These are phyloP conservation scores for Eidolon dupreanum DNA, from an alignment of 2,797 vertebrate species.

Conservation along the genomic window DNA sequence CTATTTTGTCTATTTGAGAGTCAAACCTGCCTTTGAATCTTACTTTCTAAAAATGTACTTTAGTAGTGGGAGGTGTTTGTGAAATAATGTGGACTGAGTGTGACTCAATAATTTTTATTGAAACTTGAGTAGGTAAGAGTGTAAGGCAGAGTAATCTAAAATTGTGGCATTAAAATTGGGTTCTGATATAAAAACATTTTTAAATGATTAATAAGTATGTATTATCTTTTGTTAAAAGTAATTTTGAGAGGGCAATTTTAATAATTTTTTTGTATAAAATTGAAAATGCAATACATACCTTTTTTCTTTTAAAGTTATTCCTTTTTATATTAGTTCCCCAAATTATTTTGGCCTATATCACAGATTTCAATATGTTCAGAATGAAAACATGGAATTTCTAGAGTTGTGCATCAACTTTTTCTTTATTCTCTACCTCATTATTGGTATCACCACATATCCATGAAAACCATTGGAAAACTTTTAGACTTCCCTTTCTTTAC, in stretches of 20 bases:
- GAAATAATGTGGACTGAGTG: not conserved
- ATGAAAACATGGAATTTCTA: not conserved
- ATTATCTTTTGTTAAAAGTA: not conserved
- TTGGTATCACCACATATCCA: not conserved
- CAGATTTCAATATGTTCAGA: not conserved
- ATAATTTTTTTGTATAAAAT: not conserved
- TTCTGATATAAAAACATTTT: not conserved
- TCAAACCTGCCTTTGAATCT: not conserved
- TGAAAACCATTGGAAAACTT: not conserved
- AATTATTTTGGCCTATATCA: not conserved
- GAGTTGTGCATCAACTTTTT: not conserved
- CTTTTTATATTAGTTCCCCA: not conserved
- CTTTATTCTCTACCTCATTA: not conserved
- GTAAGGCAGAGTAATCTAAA: not conserved
- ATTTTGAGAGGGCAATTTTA: not conserved
- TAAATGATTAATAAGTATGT: not conserved
- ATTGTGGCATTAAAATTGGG: not conserved
- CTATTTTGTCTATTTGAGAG: not conserved
- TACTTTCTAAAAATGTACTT: constrained; percentile 54
- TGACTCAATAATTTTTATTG: constrained; percentile 47
- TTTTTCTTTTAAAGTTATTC: not conserved
- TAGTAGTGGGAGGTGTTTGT: constrained; percentile 9
- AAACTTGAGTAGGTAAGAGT: constrained; percentile 46
- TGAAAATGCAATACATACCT: not conserved
- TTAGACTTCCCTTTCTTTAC: not conserved